These are phyloP conservation scores for Drosophila eohydei DNA, from an alignment of 2,888 invertebrate genomes.

Conservation along the genomic window DNA sequence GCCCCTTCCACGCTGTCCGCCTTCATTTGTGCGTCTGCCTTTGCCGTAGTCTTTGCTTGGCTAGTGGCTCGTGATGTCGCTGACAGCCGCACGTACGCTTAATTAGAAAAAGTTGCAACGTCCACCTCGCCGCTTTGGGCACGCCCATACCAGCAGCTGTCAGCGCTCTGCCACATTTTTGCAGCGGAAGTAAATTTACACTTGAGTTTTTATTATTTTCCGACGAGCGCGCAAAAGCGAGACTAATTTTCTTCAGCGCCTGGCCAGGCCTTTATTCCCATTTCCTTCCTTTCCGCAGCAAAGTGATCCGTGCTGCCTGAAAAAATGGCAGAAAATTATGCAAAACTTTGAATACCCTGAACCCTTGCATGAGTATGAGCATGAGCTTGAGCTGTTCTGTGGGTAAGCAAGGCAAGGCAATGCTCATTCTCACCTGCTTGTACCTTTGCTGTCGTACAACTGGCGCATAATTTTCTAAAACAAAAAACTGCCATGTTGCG, in stretches of 20 bases:
- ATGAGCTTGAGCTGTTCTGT: neutral
- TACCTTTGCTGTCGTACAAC: constrained; percentile 7
- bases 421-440: neutral
- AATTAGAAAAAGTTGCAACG: constrained; percentile 75
- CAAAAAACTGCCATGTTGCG: constrained; percentile 4
- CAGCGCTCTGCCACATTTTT: constrained; percentile 61
- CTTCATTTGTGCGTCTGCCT: neutral
- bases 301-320: constrained; percentile 1
- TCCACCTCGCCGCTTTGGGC: constrained; percentile 42
- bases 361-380: neutral
- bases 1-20: neutral
- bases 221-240: constrained; percentile 66
- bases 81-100: constrained; percentile 78
- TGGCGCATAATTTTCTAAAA: constrained; percentile 61
- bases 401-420: neutral
- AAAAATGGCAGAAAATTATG: constrained; percentile 2
- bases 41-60: constrained; percentile 5
- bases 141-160: constrained; percentile 45
- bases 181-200: constrained; percentile 76
- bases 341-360: neutral
- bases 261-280: constrained; percentile 32
- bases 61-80: constrained; percentile 48
- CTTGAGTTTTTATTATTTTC: constrained; percentile 77
- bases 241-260: constrained; percentile 72
- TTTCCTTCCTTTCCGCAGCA: constrained; percentile 29